Percentiles rank a stretch among this genome's conserved stretches.
phyloP scores from a whole-genome alignment of 2,888 invertebrate species.

The Aproaerema taeniolella region DNA sequence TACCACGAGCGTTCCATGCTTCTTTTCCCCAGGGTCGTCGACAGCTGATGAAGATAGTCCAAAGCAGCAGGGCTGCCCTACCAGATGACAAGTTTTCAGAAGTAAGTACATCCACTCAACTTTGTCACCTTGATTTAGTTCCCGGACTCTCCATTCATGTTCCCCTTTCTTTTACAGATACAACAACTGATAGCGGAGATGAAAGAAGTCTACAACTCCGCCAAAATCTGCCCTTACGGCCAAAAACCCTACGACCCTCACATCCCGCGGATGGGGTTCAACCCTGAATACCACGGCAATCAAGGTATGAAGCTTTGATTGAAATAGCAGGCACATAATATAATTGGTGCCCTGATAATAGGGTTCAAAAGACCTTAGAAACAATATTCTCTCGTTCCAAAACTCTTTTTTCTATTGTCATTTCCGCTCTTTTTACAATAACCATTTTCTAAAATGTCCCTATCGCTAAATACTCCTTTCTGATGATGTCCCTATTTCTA shows the following conservation, averaged over 20 bases:
- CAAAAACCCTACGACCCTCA: conserved; percentile 67
- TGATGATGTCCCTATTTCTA: too few species aligned
- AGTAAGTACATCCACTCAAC: conserved; percentile 51
- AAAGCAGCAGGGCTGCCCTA: conserved; percentile 84
- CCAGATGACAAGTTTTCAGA: conserved; percentile 85
- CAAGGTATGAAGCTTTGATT: too few species aligned
- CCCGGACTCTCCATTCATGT: too few species aligned
- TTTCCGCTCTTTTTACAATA: too few species aligned
- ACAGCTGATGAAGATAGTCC: conserved; percentile 83
- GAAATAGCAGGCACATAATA: too few species aligned
- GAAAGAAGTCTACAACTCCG: conserved; percentile 86
- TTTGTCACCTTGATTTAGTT: too few species aligned
- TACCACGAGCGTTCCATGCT: not conserved
- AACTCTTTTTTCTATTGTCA: too few species aligned
- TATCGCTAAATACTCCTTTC: too few species aligned
- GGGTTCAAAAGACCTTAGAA: too few species aligned
- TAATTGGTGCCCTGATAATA: too few species aligned
- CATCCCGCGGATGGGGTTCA: conserved; percentile 35
- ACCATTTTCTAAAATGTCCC: too few species aligned
- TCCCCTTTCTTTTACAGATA: conserved; percentile 62
- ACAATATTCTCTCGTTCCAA: too few species aligned
- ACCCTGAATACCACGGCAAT: conserved; percentile 28
- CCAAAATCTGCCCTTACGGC: conserved; percentile 83
- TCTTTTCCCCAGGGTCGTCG: conserved; percentile 59
- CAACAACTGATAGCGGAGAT: conserved; percentile 85